Evolutionary conservation across 2,113 vertebrate genomes (phyloP), one percentile per base, ranked within the genome.

Genomic region (Crotophaga sulcirostris): DNA sequence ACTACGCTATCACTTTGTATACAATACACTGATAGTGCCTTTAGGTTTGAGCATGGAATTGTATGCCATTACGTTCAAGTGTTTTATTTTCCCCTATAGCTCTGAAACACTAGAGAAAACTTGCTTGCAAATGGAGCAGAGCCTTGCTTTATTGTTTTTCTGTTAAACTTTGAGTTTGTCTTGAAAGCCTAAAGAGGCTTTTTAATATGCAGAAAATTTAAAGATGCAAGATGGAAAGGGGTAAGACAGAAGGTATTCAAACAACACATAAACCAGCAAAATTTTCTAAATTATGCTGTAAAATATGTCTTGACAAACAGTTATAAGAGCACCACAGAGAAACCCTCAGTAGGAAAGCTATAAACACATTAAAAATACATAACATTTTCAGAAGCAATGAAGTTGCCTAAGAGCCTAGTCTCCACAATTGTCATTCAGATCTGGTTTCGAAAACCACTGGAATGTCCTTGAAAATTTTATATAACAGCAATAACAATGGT

Each of bases 1-100:
- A 95, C 84, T 84, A 95, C 36, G 51, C 77, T 97, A 97, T 96
- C 93, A 93, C 87, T 95, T 91, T 95, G 85, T 93, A 96, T 94
- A 96, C 84, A 94, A 77, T 85, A 33, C 38, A 18, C 51, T 94
- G 96, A 96, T 95, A 96, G 47, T 12, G 77, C 29, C 78, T 82
- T 93, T 95, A 92, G 29, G 11, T 67, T 67, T 89, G 87, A 93
- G 74, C 77, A 62, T 73, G 60, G 54, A 93, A 76, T 45, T 78
- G 51, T 84, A 38, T 86, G 64, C 47, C 78, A 47, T 70, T 78
- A 33, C 2, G 8, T 84, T 86, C 83, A 86, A 94, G 85, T 52
- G 64, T 21, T 94, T 92, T 74, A 75, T 96, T 95, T 94, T 70
- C 40, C 83, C 45, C 60, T 29, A 78, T 83, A 87, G 19, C 66